These are phyloP conservation scores for Tetrapedia diversipes DNA, from an alignment of 2,888 invertebrate species.

Conservation along the genomic window DNA sequence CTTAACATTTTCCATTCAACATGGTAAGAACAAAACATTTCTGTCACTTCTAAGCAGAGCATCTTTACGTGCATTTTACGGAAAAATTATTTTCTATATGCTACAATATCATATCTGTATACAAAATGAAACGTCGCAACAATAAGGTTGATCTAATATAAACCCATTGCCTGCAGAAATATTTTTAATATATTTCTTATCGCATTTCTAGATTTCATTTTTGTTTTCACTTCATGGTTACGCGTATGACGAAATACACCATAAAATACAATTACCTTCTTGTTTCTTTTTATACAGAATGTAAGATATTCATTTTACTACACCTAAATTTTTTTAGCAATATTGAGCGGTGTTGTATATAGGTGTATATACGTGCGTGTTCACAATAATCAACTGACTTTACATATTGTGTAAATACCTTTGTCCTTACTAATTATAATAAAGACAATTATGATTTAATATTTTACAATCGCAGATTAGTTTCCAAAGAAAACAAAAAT, in stretches of 20 bases:
- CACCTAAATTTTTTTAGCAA: slow-evolving; percentile 25
- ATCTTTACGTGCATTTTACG: slow-evolving; percentile 2
- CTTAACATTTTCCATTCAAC: not conserved
- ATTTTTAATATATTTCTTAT: no score
- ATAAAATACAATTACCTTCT: slow-evolving; percentile 44
- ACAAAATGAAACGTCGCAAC: slow-evolving; percentile 41
- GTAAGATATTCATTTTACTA: slow-evolving; percentile 29
- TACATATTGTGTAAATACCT: slow-evolving; percentile 54
- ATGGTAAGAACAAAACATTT: slow-evolving; percentile 2
- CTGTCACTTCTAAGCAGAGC: slow-evolving; percentile 51
- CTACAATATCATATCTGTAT: not conserved
- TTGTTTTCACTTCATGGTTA: slow-evolving; percentile 29
- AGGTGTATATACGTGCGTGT: not conserved
- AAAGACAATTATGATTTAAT: slow-evolving; percentile 47
- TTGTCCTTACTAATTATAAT: slow-evolving; percentile 58
- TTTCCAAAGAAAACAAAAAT: slow-evolving; percentile 19
- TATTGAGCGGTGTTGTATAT: slow-evolving; percentile 32
- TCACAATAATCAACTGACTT: slow-evolving; percentile 54
- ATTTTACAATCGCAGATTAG: slow-evolving; percentile 52
- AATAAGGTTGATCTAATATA: slow-evolving; percentile 22
- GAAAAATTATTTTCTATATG: not conserved
- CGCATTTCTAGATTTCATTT: no score
- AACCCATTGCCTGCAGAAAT: slow-evolving; percentile 18
- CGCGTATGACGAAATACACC: slow-evolving; percentile 44
- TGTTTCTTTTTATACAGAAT: slow-evolving; percentile 27